Conservation (phyloP, 2,113 vertebrate species). For the Candoia aspera region DNA sequence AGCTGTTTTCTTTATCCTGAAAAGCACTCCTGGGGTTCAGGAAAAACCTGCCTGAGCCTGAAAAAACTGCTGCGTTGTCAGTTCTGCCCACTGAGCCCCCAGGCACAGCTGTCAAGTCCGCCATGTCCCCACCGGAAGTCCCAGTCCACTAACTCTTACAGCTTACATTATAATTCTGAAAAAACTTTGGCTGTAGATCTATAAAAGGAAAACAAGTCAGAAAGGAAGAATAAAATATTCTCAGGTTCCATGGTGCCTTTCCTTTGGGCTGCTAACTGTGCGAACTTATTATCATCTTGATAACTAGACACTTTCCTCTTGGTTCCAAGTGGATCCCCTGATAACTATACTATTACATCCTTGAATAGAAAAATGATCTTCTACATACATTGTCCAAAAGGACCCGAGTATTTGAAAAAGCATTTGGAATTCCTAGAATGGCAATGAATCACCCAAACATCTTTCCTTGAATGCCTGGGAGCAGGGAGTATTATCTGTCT, state of each 20-base stretch:
- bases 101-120: too few species aligned
- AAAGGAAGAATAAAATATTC: too few species aligned
- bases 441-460: not conserved
- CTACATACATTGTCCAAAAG: not conserved
- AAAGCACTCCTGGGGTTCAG: too few species aligned
- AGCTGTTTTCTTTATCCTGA: too few species aligned
- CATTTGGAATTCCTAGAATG: slow-evolving; percentile 1
- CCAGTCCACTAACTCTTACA: too few species aligned
- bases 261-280: not conserved
- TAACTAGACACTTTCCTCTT: not conserved
- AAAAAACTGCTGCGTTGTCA: too few species aligned
- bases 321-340: not conserved
- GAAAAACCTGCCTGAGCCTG: too few species aligned
- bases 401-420: not conserved
- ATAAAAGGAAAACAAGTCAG: too few species aligned
- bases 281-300: not conserved
- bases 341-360: not conserved
- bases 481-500: not conserved
- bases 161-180: too few species aligned
- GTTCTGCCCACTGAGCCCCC: too few species aligned
- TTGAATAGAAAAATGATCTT: not conserved
- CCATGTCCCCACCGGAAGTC: too few species aligned
- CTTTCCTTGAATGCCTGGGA: not conserved
- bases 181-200: too few species aligned
- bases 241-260: not conserved